Percentiles rank a stretch among this genome's conserved stretches.
Evolutionary conservation across 1,140 invertebrate species (phyloP).

Genomic region (Zaprionus kolodkinae): DNA sequence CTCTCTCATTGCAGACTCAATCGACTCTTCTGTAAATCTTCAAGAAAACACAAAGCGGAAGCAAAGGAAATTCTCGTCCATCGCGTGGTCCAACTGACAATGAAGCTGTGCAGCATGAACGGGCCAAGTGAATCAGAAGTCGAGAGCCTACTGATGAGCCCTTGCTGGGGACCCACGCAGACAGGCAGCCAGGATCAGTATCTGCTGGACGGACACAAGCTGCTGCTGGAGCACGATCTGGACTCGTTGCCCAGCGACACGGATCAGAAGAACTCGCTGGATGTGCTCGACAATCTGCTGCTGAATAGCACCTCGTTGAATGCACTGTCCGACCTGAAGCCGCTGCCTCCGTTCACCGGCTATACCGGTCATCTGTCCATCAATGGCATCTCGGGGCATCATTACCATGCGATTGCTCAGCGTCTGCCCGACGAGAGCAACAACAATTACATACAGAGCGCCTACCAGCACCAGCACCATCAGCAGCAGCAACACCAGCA

Average conservation of each 20-base stretch:
- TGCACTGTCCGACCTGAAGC: conserved; percentile 92
- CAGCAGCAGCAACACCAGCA: conserved; percentile 43
- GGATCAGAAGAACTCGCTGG: conserved; percentile 86
- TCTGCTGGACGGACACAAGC: conserved; percentile 83
- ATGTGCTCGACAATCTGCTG: conserved; percentile 88
- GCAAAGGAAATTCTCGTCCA: conserved; percentile 45
- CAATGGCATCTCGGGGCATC: conserved; percentile 93
- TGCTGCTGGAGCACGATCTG: conserved; percentile 81
- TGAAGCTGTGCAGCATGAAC: conserved; percentile 85
- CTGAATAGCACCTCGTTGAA: conserved; percentile 86
- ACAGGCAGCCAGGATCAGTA: conserved; percentile 83
- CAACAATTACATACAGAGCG: conserved; percentile 87
- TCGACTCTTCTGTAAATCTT: not conserved
- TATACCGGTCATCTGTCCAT: conserved; percentile 93
- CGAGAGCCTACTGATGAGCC: conserved; percentile 84
- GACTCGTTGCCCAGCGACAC: conserved; percentile 83
- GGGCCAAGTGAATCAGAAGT: conserved; percentile 84
- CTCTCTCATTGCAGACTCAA: conserved; percentile 27
- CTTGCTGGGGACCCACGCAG: conserved; percentile 83
- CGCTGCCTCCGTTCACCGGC: conserved; percentile 93
- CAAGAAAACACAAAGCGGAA: not conserved
- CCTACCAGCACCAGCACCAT: conserved; percentile 82
- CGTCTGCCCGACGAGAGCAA: conserved; percentile 88
- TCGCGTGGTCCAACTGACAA: conserved; percentile 76
- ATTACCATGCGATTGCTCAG: conserved; percentile 92